Base-by-base conservation (phyloP, 2,797 vertebrate species). In the Aviceda leuphotes region DNA sequence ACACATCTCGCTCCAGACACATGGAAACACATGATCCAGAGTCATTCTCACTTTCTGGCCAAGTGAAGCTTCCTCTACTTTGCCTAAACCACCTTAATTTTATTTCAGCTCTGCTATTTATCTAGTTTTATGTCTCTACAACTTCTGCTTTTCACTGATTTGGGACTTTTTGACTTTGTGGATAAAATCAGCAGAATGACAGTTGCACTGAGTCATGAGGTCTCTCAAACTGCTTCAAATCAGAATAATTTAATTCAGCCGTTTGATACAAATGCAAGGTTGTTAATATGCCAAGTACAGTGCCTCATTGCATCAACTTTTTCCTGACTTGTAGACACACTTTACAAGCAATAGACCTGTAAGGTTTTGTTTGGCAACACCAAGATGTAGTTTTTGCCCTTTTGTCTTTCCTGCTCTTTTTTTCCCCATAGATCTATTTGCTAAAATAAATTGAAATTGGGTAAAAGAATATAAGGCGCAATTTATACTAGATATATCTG, bases 381-480 rank as follows among this genome's bases (percentile, higher is more conserved):
- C 6, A 15, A 79, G 90, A 93, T 83, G 91, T 70, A 86, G 92
- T 55, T 97, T 96, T 91, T 96, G 91, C 83, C 92, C 94, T 98
- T 97, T 96, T 96, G 89, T 97, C 96, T 96, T 77, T 84, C 67
- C 92, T 76, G 85, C 58, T 76, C 37, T 76, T 76, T 95, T 78
- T 83, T 37, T 3, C 93, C 91, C 72, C 62, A 95, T 31, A 97
- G 97, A 97, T 98, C 98, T 98, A 98, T 98, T 98, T 98, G 97
- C 97, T 98, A 97, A 98, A 98, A 97, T 98, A 98, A 98, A 98
- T 98, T 98, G 97, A 98, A 98, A 95, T 95, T 90, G 95, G 91
- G 97, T 96, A 92, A 97, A 98, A 98, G 97, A 98, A 95, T 97
- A 97, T 96, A 97, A 98, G 96, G 95, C 92, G 96, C 97, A 97